phyloP scores from a whole-genome alignment of 2,797 vertebrate species.

The Poeciliopsis turneri region DNA sequence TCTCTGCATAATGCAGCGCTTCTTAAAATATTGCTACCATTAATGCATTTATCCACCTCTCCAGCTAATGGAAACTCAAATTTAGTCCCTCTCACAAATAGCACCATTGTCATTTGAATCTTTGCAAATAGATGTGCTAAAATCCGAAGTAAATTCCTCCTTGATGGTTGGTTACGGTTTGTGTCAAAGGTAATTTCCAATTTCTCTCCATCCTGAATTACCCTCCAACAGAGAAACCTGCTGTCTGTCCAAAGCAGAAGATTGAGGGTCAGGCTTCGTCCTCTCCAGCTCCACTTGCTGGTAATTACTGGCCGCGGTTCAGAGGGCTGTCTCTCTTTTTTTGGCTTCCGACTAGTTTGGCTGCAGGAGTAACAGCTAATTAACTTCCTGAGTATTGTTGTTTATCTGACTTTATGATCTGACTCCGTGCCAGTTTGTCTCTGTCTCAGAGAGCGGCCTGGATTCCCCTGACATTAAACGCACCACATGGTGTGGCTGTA shows the following conservation, averaged over 20 bases:
- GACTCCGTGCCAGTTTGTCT: constrained; percentile 55
- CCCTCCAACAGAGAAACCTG: constrained; percentile 37
- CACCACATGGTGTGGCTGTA: constrained; percentile 64
- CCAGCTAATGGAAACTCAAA: constrained; percentile 61
- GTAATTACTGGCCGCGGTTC: constrained; percentile 38
- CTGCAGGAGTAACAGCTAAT: constrained; percentile 67
- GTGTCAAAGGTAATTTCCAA: constrained; percentile 57
- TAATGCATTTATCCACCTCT: constrained; percentile 44
- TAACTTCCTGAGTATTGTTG: constrained; percentile 67
- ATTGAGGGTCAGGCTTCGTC: constrained; percentile 33
- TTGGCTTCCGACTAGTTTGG: constrained; percentile 58
- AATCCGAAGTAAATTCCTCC: constrained; percentile 47
- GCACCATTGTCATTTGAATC: constrained; percentile 49
- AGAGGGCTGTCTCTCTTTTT: constrained; percentile 37
- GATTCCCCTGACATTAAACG: constrained; percentile 41
- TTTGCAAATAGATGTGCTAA: constrained; percentile 46
- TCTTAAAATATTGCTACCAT: constrained; percentile 43
- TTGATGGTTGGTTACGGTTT: constrained; percentile 41
- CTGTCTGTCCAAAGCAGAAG: constrained; percentile 26
- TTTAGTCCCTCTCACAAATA: constrained; percentile 54
- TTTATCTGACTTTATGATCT: constrained; percentile 74
- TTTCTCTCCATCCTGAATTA: constrained; percentile 45
- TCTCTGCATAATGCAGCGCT: constrained; percentile 22
- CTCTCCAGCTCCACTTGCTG: constrained; percentile 34
- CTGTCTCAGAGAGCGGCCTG: constrained; percentile 31